A percentile compares a stretch with the other conserved stretches of the same genome.
phyloP scores from a whole-genome alignment of 2,113 vertebrate genomes.

The Mirounga angustirostris region DNA sequence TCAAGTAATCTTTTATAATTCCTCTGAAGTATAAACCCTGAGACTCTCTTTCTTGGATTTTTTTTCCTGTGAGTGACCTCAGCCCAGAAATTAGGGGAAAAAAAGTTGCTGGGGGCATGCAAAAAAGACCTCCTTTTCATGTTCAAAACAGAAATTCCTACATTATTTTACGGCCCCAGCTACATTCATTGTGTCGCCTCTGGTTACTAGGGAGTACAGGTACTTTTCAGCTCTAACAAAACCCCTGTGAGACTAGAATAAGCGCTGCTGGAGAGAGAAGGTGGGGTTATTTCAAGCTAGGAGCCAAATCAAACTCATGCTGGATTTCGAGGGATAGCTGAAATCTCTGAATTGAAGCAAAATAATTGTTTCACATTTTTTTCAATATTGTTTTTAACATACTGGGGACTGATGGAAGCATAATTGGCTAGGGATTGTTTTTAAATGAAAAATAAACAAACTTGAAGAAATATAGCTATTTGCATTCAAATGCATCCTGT shows the following conservation, averaged over 20 bases:
- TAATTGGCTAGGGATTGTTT: slow-evolving; percentile 54
- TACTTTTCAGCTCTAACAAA: neutral
- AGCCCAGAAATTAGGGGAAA: neutral
- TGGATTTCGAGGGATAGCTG: neutral
- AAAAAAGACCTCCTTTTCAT: neutral
- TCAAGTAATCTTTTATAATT: neutral
- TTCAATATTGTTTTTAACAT: slow-evolving; percentile 25
- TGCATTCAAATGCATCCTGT: neutral
- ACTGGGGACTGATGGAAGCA: neutral
- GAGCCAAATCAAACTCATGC: neutral
- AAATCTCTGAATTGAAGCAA: neutral
- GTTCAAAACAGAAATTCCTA: neutral
- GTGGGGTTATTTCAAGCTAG: neutral
- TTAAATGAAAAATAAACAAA: slow-evolving; percentile 45
- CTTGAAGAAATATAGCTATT: slow-evolving; percentile 1
- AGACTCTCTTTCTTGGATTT: neutral
- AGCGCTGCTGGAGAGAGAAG: neutral
- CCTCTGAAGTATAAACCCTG: neutral
- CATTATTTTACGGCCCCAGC: neutral
- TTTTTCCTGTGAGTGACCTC: neutral
- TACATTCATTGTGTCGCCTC: neutral
- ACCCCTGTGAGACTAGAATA: neutral
- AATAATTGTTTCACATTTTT: neutral
- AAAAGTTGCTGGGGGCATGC: neutral
- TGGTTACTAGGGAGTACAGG: neutral